Evolutionary conservation across 2,797 vertebrate species (phyloP).

Genomic region (Crenichthys baileyi): DNA sequence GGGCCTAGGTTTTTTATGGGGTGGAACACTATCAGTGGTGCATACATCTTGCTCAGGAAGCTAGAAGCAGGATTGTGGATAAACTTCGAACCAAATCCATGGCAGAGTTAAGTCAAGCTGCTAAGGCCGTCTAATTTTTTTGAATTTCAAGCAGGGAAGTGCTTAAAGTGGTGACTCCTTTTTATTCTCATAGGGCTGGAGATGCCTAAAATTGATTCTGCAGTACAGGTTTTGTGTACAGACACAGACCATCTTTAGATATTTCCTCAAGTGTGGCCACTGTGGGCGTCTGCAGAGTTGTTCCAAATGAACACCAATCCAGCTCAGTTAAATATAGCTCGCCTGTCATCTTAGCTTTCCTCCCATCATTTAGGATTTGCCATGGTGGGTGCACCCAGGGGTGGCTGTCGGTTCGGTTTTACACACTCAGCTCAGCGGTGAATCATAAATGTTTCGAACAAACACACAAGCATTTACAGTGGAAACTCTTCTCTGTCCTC

Average conservation of each 20-base stretch:
- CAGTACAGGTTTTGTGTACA: neutral
- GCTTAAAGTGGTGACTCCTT: conserved; percentile 44
- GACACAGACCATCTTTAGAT: conserved; percentile 12
- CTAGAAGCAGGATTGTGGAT: conserved; percentile 26
- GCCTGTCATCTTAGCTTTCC: conserved; percentile 68
- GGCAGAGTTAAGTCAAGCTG: conserved; percentile 30
- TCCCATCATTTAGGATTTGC: conserved; percentile 67
- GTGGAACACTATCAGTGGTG: conserved; percentile 27
- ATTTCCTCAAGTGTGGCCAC: conserved; percentile 21
- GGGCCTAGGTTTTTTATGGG: conserved; percentile 63
- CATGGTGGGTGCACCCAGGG: conserved; percentile 58
- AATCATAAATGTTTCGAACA: conserved; percentile 34
- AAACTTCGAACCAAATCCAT: conserved; percentile 42
- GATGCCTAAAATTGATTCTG: conserved; percentile 19
- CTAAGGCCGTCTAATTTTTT: conserved; percentile 34
- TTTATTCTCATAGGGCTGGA: conserved; percentile 6
- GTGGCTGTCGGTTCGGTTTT: conserved; percentile 71
- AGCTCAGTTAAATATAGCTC: conserved; percentile 67
- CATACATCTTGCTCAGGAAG: conserved; percentile 40
- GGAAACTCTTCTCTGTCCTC: conserved; percentile 2
- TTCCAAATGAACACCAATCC: conserved; percentile 57
- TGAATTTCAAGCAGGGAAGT: conserved; percentile 29
- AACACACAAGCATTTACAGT: conserved; percentile 22
- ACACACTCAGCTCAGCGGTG: conserved; percentile 52
- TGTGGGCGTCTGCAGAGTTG: conserved; percentile 24